A percentile compares a stretch with the other conserved stretches of the same genome.
Conservation (phyloP, 1,140 invertebrate genomes). For the Pinna nobilis region DNA sequence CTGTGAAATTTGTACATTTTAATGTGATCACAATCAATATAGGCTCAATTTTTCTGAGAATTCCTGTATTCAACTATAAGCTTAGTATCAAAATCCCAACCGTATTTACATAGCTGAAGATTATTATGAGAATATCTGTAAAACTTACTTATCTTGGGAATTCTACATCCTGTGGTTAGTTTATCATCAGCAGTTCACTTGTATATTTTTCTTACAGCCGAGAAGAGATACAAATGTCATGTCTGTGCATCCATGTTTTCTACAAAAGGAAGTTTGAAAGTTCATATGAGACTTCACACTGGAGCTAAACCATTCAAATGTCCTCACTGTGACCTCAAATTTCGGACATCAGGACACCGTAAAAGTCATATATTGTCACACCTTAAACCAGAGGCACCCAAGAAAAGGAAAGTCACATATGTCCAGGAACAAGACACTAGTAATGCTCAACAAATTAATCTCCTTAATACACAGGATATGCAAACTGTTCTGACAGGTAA, state of each 20-base stretch:
- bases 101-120: too few relatives aligned
- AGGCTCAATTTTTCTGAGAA: too few relatives aligned
- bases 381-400: slow-evolving; percentile 66
- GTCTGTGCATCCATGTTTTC: slow-evolving; percentile 73
- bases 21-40: too few relatives aligned
- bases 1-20: too few relatives aligned
- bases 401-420: slow-evolving; percentile 31
- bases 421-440: slow-evolving; percentile 9
- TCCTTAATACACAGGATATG: slow-evolving; percentile 16
- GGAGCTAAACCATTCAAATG: slow-evolving; percentile 83
- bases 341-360: slow-evolving; percentile 78
- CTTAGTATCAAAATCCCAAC: too few relatives aligned
- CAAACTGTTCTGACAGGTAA: slow-evolving; percentile 35
- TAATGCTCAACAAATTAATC: slow-evolving; percentile 28
- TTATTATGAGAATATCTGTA: too few relatives aligned
- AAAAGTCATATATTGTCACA: slow-evolving; percentile 75
- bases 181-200: neutral
- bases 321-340: slow-evolving; percentile 79
- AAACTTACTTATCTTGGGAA: too few relatives aligned
- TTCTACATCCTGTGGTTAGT: neutral
- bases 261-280: slow-evolving; percentile 78
- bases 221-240: slow-evolving; percentile 73
- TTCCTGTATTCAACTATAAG: too few relatives aligned
- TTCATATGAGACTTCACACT: slow-evolving; percentile 84
- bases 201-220: neutral